A percentile compares a stretch with the other conserved stretches of the same genome.
Conservation (phyloP, 2,888 invertebrate species). For the Morinoia aosen region DNA sequence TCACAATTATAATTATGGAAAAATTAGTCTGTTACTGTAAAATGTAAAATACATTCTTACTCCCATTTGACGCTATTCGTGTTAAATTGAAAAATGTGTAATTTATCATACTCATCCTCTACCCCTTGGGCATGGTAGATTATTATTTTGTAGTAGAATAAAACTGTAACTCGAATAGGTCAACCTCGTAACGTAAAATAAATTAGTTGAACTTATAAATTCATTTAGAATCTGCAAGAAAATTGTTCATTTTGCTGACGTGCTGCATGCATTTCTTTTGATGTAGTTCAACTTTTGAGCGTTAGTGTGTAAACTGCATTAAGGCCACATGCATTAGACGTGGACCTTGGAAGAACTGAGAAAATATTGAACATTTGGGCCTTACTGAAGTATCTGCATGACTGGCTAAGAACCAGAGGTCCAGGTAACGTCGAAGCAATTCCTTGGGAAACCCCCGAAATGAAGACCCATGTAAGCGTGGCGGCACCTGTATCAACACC, state of each 20-base stretch:
- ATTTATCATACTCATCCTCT: not conserved
- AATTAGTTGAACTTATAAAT: not conserved
- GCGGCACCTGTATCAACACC: slow-evolving; percentile 6
- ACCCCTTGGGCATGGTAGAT: not conserved
- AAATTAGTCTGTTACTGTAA: not conserved
- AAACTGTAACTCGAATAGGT: not conserved
- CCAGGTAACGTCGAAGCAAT: not conserved
- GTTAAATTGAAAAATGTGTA: not conserved
- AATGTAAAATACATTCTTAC: not conserved
- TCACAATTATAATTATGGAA: not conserved
- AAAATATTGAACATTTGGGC: not conserved
- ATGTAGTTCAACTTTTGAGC: not conserved
- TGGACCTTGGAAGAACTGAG: not conserved
- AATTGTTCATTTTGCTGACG: too few relatives aligned
- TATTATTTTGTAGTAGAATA: not conserved
- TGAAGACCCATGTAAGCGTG: not conserved
- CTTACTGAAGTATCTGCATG: not conserved
- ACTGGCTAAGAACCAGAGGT: not conserved
- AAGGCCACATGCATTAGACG: not conserved
- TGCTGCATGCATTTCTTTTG: not conserved
- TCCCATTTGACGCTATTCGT: not conserved
- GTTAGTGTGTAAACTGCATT: not conserved
- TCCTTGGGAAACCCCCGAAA: slow-evolving; percentile 9
- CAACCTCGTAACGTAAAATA: not conserved
- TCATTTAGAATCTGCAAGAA: not conserved